Conservation (phyloP, 2,797 vertebrate genomes). For the Mus minutoides region DNA sequence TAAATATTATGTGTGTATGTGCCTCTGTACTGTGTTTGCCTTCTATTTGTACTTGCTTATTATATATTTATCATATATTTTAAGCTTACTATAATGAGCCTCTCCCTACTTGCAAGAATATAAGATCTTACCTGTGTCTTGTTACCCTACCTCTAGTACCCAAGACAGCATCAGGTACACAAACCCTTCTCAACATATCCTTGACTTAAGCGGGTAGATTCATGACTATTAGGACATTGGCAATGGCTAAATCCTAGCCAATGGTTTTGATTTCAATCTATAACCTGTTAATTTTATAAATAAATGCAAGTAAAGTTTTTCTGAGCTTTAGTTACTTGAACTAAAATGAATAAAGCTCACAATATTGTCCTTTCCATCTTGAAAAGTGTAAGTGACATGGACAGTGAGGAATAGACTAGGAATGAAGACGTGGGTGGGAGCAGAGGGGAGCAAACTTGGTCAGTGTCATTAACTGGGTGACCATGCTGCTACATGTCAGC, state of each 20-base stretch:
- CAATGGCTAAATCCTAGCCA: neutral
- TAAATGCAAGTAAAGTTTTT: neutral
- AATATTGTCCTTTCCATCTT: neutral
- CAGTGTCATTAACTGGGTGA: neutral
- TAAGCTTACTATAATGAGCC: neutral
- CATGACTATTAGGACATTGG: neutral
- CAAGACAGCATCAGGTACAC: neutral
- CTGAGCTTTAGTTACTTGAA: neutral
- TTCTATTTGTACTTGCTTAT: neutral
- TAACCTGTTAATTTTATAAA: neutral
- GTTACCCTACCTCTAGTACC: neutral
- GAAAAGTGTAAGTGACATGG: neutral
- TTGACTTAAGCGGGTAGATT: neutral
- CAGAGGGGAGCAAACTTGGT: neutral
- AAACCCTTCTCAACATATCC: neutral
- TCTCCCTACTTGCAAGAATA: neutral
- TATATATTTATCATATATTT: neutral
- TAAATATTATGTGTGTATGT: neutral
- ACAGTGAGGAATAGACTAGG: rapidly evolving
- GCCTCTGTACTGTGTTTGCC: neutral
- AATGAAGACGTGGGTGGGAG: neutral
- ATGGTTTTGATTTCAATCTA: neutral
- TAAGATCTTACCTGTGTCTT: neutral
- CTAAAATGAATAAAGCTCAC: neutral
- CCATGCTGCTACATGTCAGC: neutral